phyloP scores from a whole-genome alignment of 2,888 invertebrate genomes.

The Drosophila parthenogenetica region DNA sequence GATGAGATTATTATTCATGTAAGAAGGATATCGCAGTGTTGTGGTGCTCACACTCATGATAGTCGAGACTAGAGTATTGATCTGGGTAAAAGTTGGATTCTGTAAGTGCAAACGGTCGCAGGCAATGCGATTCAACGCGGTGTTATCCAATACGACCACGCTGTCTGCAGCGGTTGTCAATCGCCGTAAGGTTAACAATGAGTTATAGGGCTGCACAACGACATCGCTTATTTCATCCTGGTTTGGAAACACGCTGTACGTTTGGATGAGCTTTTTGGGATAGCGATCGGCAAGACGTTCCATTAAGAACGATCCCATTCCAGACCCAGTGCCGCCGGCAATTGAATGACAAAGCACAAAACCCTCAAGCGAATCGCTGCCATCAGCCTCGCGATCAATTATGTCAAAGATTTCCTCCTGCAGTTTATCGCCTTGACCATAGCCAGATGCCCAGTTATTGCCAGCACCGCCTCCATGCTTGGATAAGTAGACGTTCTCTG shows the following conservation, averaged over 20 bases:
- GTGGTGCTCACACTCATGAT: conserved; percentile 99
- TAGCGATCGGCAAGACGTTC: conserved; percentile 96
- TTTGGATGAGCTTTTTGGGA: conserved; percentile 99
- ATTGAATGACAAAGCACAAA: conserved; percentile 99
- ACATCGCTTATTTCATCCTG: conserved; percentile 98
- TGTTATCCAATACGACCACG: conserved; percentile 98
- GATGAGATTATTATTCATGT: conserved; percentile 99
- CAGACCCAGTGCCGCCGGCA: conserved; percentile 99
- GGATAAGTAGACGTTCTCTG: conserved; percentile 98
- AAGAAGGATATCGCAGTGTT: conserved; percentile 95
- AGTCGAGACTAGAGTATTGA: conserved; percentile 98
- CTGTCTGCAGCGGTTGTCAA: conserved; percentile 98
- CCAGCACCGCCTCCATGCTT: conserved; percentile 99
- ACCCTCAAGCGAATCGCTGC: conserved; percentile 99
- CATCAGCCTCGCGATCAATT: conserved; percentile 99
- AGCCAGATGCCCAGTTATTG: conserved; percentile 99
- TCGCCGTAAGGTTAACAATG: conserved; percentile 96
- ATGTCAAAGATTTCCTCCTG: conserved; percentile 99
- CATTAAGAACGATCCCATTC: conserved; percentile 98
- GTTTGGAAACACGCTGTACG: conserved; percentile 99
- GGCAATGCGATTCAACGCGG: conserved; percentile 97
- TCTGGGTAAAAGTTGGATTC: conserved; percentile 98
- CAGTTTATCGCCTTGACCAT: conserved; percentile 95
- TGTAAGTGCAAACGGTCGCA: conserved; percentile 97
- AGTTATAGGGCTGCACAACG: conserved; percentile 98